Evolutionary conservation across 2,113 vertebrate genomes (phyloP).

Genomic region (Neogale vison): DNA sequence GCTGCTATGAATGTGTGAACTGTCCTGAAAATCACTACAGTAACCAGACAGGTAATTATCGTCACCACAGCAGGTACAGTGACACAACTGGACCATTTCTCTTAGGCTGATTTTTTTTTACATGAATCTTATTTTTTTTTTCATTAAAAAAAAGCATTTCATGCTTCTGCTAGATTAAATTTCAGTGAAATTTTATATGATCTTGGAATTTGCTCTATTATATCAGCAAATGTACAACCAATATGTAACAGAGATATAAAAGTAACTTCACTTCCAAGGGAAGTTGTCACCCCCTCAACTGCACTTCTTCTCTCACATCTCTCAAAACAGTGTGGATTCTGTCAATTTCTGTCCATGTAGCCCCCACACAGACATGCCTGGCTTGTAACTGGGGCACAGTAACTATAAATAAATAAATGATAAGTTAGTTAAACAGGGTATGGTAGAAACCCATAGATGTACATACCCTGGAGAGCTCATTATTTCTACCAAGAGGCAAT

Average conservation of each 20-base stretch:
- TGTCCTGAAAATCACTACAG: conserved; percentile 92
- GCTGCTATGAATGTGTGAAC: conserved; percentile 91
- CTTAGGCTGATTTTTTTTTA: not conserved
- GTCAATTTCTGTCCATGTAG: not conserved
- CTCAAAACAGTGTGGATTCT: not conserved
- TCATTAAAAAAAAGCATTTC: not conserved
- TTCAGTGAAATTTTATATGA: not conserved
- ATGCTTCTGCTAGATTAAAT: not conserved
- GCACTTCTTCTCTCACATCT: not conserved
- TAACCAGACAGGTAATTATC: conserved; percentile 85
- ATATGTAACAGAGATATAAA: not conserved
- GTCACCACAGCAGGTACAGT: accelerated
- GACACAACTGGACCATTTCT: not conserved
- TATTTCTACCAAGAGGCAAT: not conserved
- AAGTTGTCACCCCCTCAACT: not conserved
- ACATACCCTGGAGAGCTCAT: not conserved
- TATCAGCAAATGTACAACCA: not conserved
- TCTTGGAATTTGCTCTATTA: not conserved
- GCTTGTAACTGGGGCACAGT: not conserved
- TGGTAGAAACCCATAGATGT: not conserved
- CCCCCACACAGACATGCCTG: not conserved
- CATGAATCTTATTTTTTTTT: not conserved
- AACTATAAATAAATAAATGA: not conserved
- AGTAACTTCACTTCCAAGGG: not conserved
- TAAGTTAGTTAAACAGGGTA: not conserved